Evolutionary conservation across 1,140 invertebrate species (phyloP).

Genomic region (Drosophila neocordata): DNA sequence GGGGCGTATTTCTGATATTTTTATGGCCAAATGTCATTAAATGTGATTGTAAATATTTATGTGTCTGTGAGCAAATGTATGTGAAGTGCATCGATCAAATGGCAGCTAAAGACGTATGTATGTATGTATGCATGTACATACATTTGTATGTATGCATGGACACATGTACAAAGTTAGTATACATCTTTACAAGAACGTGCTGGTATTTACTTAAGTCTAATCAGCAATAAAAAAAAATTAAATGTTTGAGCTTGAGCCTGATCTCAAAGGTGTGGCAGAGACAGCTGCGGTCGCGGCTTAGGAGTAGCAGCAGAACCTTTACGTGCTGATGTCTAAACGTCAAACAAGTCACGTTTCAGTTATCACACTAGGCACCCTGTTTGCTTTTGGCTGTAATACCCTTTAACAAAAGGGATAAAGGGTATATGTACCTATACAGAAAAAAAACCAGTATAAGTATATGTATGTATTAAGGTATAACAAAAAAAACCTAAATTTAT

Average conservation of each 20-base stretch:
- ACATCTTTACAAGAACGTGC: constrained; percentile 63
- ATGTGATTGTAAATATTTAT: constrained; percentile 65
- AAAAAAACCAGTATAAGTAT: too few relatives aligned
- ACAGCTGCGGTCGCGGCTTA: constrained; percentile 61
- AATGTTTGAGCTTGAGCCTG: constrained; percentile 52
- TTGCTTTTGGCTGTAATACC: background rate
- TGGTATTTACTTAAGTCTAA: constrained; percentile 69
- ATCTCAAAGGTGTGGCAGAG: constrained; percentile 31
- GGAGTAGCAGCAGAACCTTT: constrained; percentile 37
- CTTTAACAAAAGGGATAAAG: background rate
- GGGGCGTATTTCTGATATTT: constrained; percentile 20
- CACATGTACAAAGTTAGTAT: constrained; percentile 1
- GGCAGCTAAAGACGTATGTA: constrained; percentile 54
- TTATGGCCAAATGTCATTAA: constrained; percentile 69
- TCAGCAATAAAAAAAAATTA: constrained; percentile 26
- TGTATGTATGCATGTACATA: background rate
- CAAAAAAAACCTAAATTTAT: background rate
- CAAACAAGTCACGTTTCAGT: constrained; percentile 69
- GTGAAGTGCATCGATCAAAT: constrained; percentile 68
- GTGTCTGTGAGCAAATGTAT: constrained; percentile 16
- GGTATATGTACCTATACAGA: background rate
- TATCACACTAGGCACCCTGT: constrained; percentile 37
- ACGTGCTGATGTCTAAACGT: constrained; percentile 70
- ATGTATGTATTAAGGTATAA: too few relatives aligned
- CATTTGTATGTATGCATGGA: constrained; percentile 3